Evolutionary conservation across 2,113 vertebrate genomes (phyloP).

Genomic region (Rhea americana): DNA sequence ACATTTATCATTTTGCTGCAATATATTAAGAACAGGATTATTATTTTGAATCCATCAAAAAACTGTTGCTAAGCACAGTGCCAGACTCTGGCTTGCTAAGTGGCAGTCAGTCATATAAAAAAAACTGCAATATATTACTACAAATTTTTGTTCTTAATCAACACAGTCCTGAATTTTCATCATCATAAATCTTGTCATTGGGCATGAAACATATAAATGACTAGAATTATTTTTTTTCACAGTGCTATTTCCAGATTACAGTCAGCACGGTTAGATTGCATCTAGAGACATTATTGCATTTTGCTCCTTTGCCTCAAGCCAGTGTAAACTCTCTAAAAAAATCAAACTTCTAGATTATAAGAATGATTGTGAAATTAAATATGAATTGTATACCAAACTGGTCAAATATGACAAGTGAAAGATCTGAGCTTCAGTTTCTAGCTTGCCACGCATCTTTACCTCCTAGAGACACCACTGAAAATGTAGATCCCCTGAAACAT

Average conservation of each 20-base stretch:
- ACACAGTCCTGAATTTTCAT: background rate
- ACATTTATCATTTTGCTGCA: conserved; percentile 2
- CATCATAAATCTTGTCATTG: background rate
- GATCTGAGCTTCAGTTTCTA: background rate
- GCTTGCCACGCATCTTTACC: background rate
- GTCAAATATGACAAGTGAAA: background rate
- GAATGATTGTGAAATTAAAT: background rate
- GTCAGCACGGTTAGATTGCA: conserved; percentile 13
- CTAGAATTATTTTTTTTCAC: background rate
- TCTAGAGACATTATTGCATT: background rate
- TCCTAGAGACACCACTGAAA: background rate
- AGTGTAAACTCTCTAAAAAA: background rate
- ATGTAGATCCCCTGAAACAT: background rate
- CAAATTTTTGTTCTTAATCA: conserved; percentile 36
- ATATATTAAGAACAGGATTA: conserved; percentile 24
- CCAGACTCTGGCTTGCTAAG: background rate
- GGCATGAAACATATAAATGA: background rate
- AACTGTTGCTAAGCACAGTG: conserved; percentile 1
- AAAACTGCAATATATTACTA: conserved; percentile 33
- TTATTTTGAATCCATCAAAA: conserved; percentile 34
- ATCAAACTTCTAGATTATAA: background rate
- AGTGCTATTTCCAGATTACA: background rate
- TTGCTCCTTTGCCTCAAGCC: background rate
- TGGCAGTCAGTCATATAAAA: conserved; percentile 1
- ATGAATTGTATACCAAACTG: background rate